Conservation (phyloP, 2,113 vertebrate species). For the Solea solea region DNA sequence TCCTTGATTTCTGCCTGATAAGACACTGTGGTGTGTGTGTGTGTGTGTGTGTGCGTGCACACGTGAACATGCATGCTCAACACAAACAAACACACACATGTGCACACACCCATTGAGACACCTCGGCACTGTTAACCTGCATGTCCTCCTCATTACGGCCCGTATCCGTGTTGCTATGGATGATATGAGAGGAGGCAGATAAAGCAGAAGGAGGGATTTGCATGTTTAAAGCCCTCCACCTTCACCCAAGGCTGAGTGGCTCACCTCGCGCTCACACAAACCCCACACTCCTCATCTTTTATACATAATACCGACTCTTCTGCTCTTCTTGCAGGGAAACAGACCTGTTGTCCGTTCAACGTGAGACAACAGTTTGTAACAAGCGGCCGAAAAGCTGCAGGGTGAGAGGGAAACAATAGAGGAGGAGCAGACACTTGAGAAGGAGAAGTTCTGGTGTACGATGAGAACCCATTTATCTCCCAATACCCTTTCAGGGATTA, state of each 20-base stretch:
- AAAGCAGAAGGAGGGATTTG: constrained; percentile 62
- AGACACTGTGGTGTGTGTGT: constrained; percentile 29
- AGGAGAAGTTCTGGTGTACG: constrained; percentile 34
- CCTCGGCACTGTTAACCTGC: constrained; percentile 57
- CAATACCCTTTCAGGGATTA: constrained; percentile 25
- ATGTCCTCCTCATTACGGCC: constrained; percentile 60
- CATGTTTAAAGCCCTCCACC: constrained; percentile 62
- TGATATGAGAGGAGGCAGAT: constrained; percentile 56
- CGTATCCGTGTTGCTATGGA: constrained; percentile 63
- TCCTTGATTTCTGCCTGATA: constrained; percentile 49
- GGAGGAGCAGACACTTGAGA: constrained; percentile 42
- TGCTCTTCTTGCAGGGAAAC: not conserved
- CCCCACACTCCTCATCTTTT: not conserved
- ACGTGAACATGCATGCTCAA: constrained; percentile 27
- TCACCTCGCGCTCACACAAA: not conserved
- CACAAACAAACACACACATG: not conserved
- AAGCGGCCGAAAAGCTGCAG: constrained; percentile 47
- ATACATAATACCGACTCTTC: constrained; percentile 47
- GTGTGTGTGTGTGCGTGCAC: not conserved
- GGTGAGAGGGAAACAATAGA: constrained; percentile 36
- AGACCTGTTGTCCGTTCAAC: constrained; percentile 34
- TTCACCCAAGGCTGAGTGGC: constrained; percentile 40
- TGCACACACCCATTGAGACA: constrained; percentile 38
- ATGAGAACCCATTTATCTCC: constrained; percentile 26
- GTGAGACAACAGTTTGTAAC: constrained; percentile 38